These are phyloP conservation scores for Pao palembangensis DNA, from an alignment of 2,113 vertebrate genomes.

Conservation along the genomic window DNA sequence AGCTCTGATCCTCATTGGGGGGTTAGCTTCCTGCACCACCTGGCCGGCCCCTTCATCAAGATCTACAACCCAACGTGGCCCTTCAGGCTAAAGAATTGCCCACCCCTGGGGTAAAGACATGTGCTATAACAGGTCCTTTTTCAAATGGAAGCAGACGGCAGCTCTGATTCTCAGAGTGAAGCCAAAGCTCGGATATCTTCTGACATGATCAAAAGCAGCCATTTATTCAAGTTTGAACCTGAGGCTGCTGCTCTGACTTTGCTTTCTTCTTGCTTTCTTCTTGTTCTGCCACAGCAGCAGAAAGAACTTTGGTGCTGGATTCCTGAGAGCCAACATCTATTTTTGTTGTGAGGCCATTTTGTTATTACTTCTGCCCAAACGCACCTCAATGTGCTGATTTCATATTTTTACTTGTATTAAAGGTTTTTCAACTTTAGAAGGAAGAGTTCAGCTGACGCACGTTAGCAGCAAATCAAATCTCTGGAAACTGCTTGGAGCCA, in stretches of 20 bases:
- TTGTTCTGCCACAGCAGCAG: slow-evolving; percentile 17
- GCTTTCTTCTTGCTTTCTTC: slow-evolving; percentile 18
- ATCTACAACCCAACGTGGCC: too few relatives aligned
- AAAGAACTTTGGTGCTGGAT: slow-evolving; percentile 6
- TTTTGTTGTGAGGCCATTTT: slow-evolving; percentile 19
- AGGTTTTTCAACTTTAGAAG: background rate
- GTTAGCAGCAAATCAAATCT: background rate
- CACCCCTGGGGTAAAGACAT: too few relatives aligned
- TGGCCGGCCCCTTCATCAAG: too few relatives aligned
- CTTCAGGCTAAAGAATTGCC: too few relatives aligned
- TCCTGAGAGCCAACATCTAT: slow-evolving; percentile 25
- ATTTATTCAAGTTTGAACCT: background rate
- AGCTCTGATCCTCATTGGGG: too few relatives aligned
- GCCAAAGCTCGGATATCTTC: too few relatives aligned
- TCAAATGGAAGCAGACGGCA: too few relatives aligned
- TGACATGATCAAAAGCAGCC: background rate
- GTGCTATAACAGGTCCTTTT: too few relatives aligned
- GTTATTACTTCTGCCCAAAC: slow-evolving; percentile 34
- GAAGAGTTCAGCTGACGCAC: background rate
- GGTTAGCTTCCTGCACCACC: too few relatives aligned
- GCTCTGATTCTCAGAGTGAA: too few relatives aligned
- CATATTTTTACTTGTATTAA: background rate
- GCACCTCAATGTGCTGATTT: slow-evolving; percentile 26
- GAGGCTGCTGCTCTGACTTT: slow-evolving; percentile 4
- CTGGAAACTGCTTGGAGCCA: too few relatives aligned